These are phyloP conservation scores for Knipowitschia caucasica DNA, from an alignment of 2,797 vertebrate species.

Conservation along the genomic window DNA sequence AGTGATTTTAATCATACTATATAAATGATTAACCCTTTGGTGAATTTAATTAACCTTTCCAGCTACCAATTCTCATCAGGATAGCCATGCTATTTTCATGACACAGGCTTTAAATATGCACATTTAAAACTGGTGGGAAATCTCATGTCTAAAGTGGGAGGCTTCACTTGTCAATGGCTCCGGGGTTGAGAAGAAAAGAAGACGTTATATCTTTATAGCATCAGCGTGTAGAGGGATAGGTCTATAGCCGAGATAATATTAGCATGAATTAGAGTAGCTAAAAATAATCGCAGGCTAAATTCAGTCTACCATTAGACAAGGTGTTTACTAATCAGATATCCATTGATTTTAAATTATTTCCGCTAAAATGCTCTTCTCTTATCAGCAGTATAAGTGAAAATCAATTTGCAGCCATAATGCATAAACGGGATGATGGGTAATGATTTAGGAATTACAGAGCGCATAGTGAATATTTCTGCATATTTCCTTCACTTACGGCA, in stretches of 20 bases:
- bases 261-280: slow-evolving; percentile 19
- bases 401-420: slow-evolving; percentile 54
- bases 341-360: slow-evolving; percentile 57
- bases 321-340: slow-evolving; percentile 60
- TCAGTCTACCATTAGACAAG: slow-evolving; percentile 22
- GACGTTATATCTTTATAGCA: slow-evolving; percentile 49
- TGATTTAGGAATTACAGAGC: slow-evolving; percentile 55
- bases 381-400: slow-evolving; percentile 55
- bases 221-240: slow-evolving; percentile 16
- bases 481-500: slow-evolving; percentile 48
- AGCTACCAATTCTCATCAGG: slow-evolving; percentile 68
- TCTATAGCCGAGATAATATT: slow-evolving; percentile 22
- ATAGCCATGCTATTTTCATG: slow-evolving; percentile 54
- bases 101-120: slow-evolving; percentile 75
- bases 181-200: slow-evolving; percentile 46
- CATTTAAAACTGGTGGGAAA: slow-evolving; percentile 74
- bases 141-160: slow-evolving; percentile 72
- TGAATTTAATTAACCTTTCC: slow-evolving; percentile 79
- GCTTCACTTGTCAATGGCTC: slow-evolving; percentile 65
- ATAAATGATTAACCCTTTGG: slow-evolving; percentile 78
- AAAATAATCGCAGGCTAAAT: slow-evolving; percentile 35
- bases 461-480: slow-evolving; percentile 57
- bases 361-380: slow-evolving; percentile 43
- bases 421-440: slow-evolving; percentile 52
- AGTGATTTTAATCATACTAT: slow-evolving; percentile 78